A percentile compares a stretch with the other conserved stretches of the same genome.
Evolutionary conservation across 2,113 vertebrate species (phyloP).

Genomic region (Rattus rattus): DNA sequence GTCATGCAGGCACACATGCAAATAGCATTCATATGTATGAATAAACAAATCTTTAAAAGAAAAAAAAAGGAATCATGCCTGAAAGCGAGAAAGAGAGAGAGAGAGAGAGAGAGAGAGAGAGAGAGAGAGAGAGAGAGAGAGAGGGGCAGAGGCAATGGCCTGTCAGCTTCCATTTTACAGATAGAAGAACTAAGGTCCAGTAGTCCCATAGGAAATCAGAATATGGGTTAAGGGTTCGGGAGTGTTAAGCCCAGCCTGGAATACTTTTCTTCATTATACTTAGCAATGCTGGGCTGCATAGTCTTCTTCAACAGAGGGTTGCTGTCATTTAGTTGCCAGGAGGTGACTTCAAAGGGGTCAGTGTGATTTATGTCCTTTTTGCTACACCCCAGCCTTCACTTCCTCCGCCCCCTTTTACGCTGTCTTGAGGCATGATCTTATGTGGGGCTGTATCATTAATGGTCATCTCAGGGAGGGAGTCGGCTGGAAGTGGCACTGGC

Average conservation of each 20-base stretch:
- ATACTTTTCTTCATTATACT: slow-evolving; percentile 34
- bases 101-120: not conserved
- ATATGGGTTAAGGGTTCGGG: not conserved
- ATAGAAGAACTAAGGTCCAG: not conserved
- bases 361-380: slow-evolving; percentile 39
- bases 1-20: too few species aligned
- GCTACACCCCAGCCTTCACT: not conserved
- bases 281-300: not conserved
- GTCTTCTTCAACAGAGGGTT: not conserved
- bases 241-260: not conserved
- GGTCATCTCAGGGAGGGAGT: slow-evolving; percentile 61
- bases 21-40: too few species aligned
- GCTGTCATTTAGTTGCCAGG: slow-evolving; percentile 22
- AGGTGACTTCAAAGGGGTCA: slow-evolving; percentile 60
- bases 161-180: not conserved
- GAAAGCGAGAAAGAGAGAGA: not conserved
- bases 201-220: not conserved
- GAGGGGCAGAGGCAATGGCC: not conserved
- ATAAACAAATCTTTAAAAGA: too few species aligned
- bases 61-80: too few species aligned
- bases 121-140: not conserved
- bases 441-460: slow-evolving; percentile 11
- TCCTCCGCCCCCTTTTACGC: not conserved
- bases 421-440: not conserved
- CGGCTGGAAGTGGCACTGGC: slow-evolving; percentile 40